phyloP scores from a whole-genome alignment of 1,140 invertebrate species.

The Tetramorium parvispinum region DNA sequence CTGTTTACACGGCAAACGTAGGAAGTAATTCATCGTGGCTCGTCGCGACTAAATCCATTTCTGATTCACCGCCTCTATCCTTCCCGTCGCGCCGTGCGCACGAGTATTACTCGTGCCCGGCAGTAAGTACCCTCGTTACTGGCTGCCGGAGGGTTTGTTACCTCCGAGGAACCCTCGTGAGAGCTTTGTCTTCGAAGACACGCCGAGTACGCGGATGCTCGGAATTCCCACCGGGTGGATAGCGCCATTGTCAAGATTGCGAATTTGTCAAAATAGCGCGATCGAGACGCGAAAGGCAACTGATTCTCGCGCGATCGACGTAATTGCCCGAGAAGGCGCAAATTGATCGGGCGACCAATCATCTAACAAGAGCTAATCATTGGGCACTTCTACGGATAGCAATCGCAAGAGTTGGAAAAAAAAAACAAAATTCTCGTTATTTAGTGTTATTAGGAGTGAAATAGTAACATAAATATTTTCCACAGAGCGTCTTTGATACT shows the following conservation, averaged over 20 bases:
- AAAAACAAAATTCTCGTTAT: not conserved
- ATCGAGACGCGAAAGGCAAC: not conserved
- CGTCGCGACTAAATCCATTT: constrained; percentile 60
- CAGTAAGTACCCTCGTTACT: constrained; percentile 52
- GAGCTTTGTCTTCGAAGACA: constrained; percentile 54
- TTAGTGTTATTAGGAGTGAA: no score
- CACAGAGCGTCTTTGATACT: not conserved
- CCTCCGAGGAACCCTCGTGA: constrained; percentile 27
- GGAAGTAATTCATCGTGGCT: constrained; percentile 75
- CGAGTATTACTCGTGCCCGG: constrained; percentile 20
- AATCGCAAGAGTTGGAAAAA: not conserved
- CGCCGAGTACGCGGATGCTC: constrained; percentile 28
- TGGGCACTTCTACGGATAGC: not conserved
- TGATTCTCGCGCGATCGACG: constrained; percentile 21
- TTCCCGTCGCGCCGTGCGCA: not conserved
- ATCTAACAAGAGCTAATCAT: not conserved
- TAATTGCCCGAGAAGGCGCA: constrained; percentile 16
- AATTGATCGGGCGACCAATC: not conserved
- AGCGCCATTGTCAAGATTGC: constrained; percentile 40
- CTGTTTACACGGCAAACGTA: constrained; percentile 78
- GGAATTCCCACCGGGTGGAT: not conserved
- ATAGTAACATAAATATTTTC: not conserved
- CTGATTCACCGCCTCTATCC: constrained; percentile 6
- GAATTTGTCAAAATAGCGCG: not conserved
- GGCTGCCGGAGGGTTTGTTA: constrained; percentile 49